A percentile compares a stretch with the other conserved stretches of the same genome.
Conservation (phyloP, 2,113 vertebrate genomes). For the Lagopus leucura region DNA sequence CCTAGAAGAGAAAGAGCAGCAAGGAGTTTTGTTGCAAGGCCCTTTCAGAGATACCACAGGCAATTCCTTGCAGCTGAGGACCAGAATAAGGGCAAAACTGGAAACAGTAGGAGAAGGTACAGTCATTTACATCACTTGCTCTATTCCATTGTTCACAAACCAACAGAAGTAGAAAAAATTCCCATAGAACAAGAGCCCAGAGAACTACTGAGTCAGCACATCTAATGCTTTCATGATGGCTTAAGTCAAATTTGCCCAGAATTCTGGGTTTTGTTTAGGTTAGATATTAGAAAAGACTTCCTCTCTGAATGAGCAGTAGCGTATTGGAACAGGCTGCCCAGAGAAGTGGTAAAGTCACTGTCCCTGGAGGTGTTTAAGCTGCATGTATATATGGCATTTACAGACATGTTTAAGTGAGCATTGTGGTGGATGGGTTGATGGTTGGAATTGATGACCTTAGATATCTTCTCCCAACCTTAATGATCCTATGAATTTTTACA, state of each 20-base stretch:
- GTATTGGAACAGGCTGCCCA: too few relatives aligned
- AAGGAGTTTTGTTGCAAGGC: background rate
- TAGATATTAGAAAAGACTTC: too few relatives aligned
- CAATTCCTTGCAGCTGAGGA: conserved; percentile 25
- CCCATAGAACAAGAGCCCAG: background rate
- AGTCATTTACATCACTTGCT: conserved; percentile 21
- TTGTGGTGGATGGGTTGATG: too few relatives aligned
- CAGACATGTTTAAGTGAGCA: too few relatives aligned
- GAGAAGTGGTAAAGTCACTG: too few relatives aligned
- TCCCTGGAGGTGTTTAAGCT: too few relatives aligned
- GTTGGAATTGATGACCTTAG: too few relatives aligned
- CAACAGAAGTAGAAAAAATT: conserved; percentile 26
- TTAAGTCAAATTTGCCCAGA: too few relatives aligned
- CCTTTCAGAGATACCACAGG: background rate
- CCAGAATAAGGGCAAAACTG: conserved; percentile 6
- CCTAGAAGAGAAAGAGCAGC: background rate
- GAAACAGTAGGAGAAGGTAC: conserved; percentile 33
- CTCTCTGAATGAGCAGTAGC: too few relatives aligned
- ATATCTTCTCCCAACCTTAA: too few relatives aligned
- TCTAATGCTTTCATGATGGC: background rate
- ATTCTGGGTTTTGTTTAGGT: too few relatives aligned
- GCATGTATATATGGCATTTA: too few relatives aligned
- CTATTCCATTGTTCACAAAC: background rate
- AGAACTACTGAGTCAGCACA: background rate
- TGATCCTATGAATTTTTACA: background rate